These are phyloP conservation scores for Camelus dromedarius DNA, from an alignment of 2,113 vertebrate species.

Conservation along the genomic window DNA sequence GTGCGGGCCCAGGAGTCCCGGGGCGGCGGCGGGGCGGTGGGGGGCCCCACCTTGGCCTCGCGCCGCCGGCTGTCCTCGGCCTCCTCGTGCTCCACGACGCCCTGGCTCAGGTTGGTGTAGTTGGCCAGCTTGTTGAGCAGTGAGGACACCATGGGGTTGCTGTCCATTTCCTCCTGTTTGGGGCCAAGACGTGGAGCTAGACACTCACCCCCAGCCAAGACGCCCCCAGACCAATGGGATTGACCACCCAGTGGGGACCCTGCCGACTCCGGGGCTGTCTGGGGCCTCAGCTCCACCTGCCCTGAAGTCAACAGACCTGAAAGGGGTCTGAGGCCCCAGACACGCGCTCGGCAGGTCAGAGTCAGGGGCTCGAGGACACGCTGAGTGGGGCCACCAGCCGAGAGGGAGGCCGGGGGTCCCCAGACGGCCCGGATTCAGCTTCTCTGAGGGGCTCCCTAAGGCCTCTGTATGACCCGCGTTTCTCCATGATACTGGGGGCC, in stretches of 20 bases:
- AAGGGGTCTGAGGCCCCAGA: not conserved
- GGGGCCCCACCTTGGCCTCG: conserved; percentile 85
- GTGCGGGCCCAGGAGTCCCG: no score
- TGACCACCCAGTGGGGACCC: no score
- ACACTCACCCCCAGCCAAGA: accelerated
- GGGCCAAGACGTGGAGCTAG: accelerated
- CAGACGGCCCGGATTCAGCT: not conserved
- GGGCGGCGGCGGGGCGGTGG: accelerated
- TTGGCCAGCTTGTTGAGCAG: conserved; percentile 97
- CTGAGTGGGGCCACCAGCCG: not conserved
- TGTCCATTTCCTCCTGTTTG: conserved; percentile 98
- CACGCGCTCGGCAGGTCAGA: accelerated
- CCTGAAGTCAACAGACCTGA: not conserved
- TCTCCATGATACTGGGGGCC: not conserved
- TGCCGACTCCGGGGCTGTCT: not conserved
- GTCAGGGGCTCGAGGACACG: not conserved
- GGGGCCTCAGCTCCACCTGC: not conserved
- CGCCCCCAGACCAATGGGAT: no score
- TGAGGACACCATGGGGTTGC: conserved; percentile 98
- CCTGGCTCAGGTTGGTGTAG: conserved; percentile 98
- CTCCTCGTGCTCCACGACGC: conserved; percentile 97
- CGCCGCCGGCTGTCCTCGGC: conserved; percentile 93
- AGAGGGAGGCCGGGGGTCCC: not conserved
- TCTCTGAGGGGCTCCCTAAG: not conserved
- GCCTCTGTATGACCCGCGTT: not conserved